A percentile compares a stretch with the other conserved stretches of the same genome.
These are phyloP conservation scores for Coregonus suidteri DNA, from an alignment of 2,797 vertebrate species.

Conservation along the genomic window DNA sequence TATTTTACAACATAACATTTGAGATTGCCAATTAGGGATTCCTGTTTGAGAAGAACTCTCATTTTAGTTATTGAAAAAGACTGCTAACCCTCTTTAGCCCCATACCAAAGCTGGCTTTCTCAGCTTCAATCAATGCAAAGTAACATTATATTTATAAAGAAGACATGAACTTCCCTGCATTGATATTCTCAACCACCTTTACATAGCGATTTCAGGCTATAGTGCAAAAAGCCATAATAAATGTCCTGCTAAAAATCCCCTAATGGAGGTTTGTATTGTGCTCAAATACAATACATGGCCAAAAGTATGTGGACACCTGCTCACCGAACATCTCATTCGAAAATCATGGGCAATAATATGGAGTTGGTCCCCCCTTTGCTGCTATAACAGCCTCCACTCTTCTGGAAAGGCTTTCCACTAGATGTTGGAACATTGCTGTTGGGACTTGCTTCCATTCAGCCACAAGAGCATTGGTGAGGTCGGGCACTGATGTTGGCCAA, in stretches of 20 bases:
- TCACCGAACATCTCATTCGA: too few species aligned
- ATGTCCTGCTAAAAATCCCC: background rate
- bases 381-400: too few species aligned
- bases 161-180: slow-evolving; percentile 63
- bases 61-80: slow-evolving; percentile 70
- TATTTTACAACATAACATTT: slow-evolving; percentile 55
- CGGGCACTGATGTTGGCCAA: too few species aligned
- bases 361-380: too few species aligned
- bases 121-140: slow-evolving; percentile 44
- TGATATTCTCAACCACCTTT: slow-evolving; percentile 14
- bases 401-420: too few species aligned
- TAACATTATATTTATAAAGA: slow-evolving; percentile 79
- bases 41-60: slow-evolving; percentile 69
- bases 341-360: too few species aligned
- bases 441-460: too few species aligned
- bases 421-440: too few species aligned
- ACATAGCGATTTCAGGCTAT: background rate
- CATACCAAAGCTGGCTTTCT: slow-evolving; percentile 60
- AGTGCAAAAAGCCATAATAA: background rate
- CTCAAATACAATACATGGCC: background rate
- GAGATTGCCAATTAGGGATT: slow-evolving; percentile 68
- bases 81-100: slow-evolving; percentile 77
- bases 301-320: too few species aligned
- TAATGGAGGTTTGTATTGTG: slow-evolving; percentile 2
- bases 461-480: too few species aligned